These are phyloP conservation scores for Glareola pratincola DNA, from an alignment of 2,113 vertebrate species.

Conservation along the genomic window DNA sequence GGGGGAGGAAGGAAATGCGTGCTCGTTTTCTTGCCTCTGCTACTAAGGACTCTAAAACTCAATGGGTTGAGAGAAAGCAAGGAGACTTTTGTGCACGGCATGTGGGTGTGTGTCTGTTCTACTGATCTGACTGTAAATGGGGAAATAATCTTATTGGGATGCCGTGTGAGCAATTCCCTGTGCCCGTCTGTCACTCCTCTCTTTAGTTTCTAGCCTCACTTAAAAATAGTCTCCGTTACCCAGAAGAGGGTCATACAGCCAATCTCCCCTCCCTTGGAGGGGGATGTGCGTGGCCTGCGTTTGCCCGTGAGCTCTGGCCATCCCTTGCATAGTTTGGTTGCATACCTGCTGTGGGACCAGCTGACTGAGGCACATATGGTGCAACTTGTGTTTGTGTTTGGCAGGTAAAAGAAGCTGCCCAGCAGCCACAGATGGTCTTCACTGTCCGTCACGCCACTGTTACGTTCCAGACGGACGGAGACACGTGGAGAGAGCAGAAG, in stretches of 20 bases:
- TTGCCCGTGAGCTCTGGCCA: not conserved
- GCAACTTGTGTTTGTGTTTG: constrained; percentile 31
- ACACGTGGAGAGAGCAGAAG: constrained; percentile 92
- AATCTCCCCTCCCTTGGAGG: not conserved
- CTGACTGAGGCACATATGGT: not conserved
- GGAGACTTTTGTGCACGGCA: not conserved
- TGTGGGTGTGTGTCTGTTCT: not conserved
- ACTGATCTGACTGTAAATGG: not conserved
- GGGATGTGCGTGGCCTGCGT: not conserved
- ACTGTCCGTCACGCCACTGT: constrained; percentile 85
- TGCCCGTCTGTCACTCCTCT: not conserved
- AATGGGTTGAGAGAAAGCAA: not conserved
- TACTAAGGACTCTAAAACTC: not conserved
- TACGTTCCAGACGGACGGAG: constrained; percentile 90
- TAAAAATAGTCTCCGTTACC: not conserved
- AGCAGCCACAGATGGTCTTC: constrained; percentile 88
- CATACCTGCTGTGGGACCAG: not conserved
- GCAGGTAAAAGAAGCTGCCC: constrained; percentile 83
- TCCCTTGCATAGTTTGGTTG: not conserved
- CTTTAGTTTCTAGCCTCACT: not conserved
- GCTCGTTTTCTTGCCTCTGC: not conserved
- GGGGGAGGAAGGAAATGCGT: not conserved
- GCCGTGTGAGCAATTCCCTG: not conserved
- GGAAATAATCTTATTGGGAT: not conserved
- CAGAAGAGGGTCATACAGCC: not conserved